Base-by-base conservation (phyloP, 2,797 vertebrate species). In the Scolopax rusticola region DNA sequence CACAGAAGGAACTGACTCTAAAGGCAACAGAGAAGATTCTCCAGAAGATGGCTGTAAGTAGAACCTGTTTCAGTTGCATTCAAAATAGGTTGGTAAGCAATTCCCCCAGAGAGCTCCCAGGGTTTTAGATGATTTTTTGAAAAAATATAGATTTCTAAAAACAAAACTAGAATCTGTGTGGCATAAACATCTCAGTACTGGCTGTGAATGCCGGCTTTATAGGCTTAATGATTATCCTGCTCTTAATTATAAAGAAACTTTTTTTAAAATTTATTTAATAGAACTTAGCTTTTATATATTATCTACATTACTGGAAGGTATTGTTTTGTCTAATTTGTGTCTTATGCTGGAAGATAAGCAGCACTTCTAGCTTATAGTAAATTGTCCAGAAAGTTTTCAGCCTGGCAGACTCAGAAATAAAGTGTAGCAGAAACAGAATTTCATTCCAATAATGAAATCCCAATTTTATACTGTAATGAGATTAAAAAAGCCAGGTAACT, bases 401-500 rank as follows among this genome's bases (percentile, higher is more conserved):
- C 59, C 68, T 84, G 51, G 51, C 68, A 92, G 63, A 76, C n/a
- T 71, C 59, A 47, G 53, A 67, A 82, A 74, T 79, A 91, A 92
- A 92, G n/a, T 5, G 10, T 18, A 83, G 28, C n/a, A 84, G 75
- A 85, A 84, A 88, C 15, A 75, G 48, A 89, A 92, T 64, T 95
- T 87, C 51, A 77, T 60, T 91, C 24, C 71, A 93, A 63, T 89
- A 96, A 95, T 71, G 82, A 93, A 82, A 89, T 67, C 40, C 41
- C 33, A 93, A 18, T 87, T 92, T 86, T 90, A 95, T 74, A 36
- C 50, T 43, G 12, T 84, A 78, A 93, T 90, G 54, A 92, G 80
- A 94, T 89, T 87, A 90, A 78, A 53, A 71, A 81, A 90, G 28
- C 48, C 75, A 92, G 78, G 90, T 92, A 93, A 73, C 51, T 84